Evolutionary conservation across 1,140 invertebrate genomes (phyloP).

Genomic region (Dinoponera quadriceps): DNA sequence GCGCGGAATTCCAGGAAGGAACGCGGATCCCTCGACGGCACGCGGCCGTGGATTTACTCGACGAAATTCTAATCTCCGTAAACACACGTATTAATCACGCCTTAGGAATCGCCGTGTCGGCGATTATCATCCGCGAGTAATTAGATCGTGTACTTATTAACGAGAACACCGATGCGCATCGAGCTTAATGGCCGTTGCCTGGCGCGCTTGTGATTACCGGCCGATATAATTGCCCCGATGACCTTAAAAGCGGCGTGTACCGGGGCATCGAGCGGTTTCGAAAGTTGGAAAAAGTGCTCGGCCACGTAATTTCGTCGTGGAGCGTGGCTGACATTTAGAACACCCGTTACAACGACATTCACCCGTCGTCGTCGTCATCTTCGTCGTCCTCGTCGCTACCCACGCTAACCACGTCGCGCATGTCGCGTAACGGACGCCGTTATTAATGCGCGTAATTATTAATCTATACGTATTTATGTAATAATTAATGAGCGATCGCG

Average conservation of each 20-base stretch:
- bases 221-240: constrained; percentile 63
- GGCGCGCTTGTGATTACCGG: constrained; percentile 51
- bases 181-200: constrained; percentile 49
- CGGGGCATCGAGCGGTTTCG: constrained; percentile 62
- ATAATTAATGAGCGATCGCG: constrained; percentile 73
- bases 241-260: constrained; percentile 66
- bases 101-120: constrained; percentile 31
- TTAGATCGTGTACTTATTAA: constrained; percentile 57
- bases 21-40: neutral
- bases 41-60: neutral
- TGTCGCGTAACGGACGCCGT: constrained; percentile 50
- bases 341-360: constrained; percentile 77
- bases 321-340: constrained; percentile 79
- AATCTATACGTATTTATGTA: constrained; percentile 65
- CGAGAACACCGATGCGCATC: constrained; percentile 59
- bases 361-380: constrained; percentile 64
- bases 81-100: constrained; percentile 49
- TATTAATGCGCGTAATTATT: constrained; percentile 77
- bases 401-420: constrained; percentile 1
- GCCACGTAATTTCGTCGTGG: constrained; percentile 73
- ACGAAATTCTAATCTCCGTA: constrained; percentile 48
- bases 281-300: constrained; percentile 67
- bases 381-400: constrained; percentile 38
- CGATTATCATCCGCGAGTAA: constrained; percentile 51
- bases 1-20: no score